Percentiles rank a stretch among this genome's conserved stretches.
Evolutionary conservation across 1,140 invertebrate genomes (phyloP).

Genomic region (Delia radicum): DNA sequence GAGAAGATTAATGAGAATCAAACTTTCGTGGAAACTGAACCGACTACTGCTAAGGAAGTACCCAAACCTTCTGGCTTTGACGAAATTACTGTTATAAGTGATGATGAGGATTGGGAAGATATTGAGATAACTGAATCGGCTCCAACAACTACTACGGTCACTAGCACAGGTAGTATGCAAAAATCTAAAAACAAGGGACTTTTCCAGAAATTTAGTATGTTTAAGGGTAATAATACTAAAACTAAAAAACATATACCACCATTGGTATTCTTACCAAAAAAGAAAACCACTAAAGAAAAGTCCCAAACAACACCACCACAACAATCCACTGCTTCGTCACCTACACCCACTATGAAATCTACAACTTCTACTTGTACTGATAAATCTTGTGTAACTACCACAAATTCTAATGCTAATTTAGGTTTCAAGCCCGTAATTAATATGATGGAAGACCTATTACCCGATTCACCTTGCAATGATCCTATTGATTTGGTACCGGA

Average conservation of each 20-base stretch:
- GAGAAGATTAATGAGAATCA: not conserved
- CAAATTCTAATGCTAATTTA: not conserved
- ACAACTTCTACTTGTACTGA: not conserved
- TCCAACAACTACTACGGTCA: not conserved
- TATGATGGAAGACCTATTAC: conserved; percentile 27
- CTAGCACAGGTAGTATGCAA: not conserved
- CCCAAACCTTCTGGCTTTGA: not conserved
- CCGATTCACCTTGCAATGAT: conserved; percentile 28
- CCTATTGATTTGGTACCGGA: conserved; percentile 25
- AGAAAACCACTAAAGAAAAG: conserved; percentile 22
- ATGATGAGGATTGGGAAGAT: conserved; percentile 33
- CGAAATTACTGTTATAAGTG: not conserved
- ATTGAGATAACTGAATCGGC: conserved; percentile 30
- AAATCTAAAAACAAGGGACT: conserved; percentile 22
- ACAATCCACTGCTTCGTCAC: not conserved
- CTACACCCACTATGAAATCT: not conserved
- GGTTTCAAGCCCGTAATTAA: conserved; percentile 21
- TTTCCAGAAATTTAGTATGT: conserved; percentile 21
- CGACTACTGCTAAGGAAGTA: no score
- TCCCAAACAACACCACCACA: not conserved
- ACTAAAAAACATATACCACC: conserved; percentile 15
- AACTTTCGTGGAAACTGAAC: not conserved
- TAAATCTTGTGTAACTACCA: not conserved
- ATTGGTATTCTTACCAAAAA: not conserved
- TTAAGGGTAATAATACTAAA: conserved; percentile 14